A percentile compares a stretch with the other conserved stretches of the same genome.
phyloP scores from a whole-genome alignment of 2,113 vertebrate genomes.

The Cyphomyrus discorhynchus region DNA sequence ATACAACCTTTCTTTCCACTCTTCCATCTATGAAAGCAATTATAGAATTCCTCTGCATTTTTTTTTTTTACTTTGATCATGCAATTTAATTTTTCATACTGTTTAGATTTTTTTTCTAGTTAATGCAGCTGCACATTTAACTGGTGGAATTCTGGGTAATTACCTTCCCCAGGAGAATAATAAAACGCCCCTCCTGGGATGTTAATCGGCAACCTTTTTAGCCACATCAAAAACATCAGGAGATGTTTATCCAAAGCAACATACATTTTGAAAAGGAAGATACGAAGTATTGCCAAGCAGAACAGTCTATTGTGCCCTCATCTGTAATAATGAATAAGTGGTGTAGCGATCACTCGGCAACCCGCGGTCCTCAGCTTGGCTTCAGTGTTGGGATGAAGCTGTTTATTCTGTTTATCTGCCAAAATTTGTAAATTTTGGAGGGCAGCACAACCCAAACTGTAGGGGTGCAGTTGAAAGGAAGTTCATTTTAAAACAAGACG shows the following conservation, averaged over 20 bases:
- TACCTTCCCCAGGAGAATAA: not conserved
- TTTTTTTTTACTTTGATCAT: not conserved
- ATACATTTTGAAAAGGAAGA: not conserved
- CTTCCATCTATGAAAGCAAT: not conserved
- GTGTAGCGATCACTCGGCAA: not conserved
- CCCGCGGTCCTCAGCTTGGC: not conserved
- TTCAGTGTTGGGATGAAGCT: not conserved
- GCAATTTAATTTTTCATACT: not conserved
- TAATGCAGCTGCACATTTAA: constrained; percentile 7
- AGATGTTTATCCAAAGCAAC: too few relatives aligned
- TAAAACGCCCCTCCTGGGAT: not conserved
- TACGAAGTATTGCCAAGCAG: not conserved
- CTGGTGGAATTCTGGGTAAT: not conserved
- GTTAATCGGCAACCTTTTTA: not conserved
- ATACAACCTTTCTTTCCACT: not conserved
- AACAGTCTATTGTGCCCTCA: not conserved
- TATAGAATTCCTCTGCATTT: not conserved
- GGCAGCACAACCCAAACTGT: not conserved
- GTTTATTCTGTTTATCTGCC: not conserved
- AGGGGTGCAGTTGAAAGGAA: not conserved
- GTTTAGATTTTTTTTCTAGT: not conserved
- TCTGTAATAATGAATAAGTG: not conserved
- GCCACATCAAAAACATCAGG: not conserved
- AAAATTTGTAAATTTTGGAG: not conserved
- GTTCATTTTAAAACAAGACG: not conserved